Base-by-base conservation (phyloP, 2,113 vertebrate genomes). In the Syngnathus floridae region DNA sequence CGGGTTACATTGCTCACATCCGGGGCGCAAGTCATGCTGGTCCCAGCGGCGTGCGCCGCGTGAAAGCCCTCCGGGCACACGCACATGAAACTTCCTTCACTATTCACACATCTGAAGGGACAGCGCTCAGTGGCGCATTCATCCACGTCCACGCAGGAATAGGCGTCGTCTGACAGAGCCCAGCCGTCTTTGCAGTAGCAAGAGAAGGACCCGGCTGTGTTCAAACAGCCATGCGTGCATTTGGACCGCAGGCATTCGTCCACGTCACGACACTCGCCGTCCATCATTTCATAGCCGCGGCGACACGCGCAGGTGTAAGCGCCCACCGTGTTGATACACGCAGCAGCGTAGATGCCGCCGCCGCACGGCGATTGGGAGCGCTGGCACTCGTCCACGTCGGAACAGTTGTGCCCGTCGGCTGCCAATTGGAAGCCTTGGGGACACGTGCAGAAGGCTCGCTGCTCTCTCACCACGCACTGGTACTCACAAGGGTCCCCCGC, bases 161-260 rank as follows among this genome's bases (percentile, higher is more conserved):
- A 62, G 0, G 78, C 76, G 0, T 87, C 64, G 13, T 60, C 49
- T 2, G 78, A 77, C n/a, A 76, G 31, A 43, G 16, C 19, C 48
- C 84, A 91, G 11, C 91, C 90, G 0, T 67, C 4, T 1, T 67
- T 12, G 49, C 91, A 92, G 60, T 59, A 37, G 64, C 91, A 92
- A 11, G 76, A 83, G 66, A 88, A 90, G 0, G 90, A 90, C 0
- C 90, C 91, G 0, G 73, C 9, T 0, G 55, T 80, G 71, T 91
- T 91, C 0, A 56, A 51, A 72, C 91, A 92, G 35, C 14, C 38
- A 16, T 87, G 86, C 3, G 80, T 36, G 26, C 91, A 92, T n/a
- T 5, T 65, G 3, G 43, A 16, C 1, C 73, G 46, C 0, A 3
- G 1, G 17, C 91, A 92, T 74, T 91, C 89, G 11, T 92, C 82